These are phyloP conservation scores for Spondyliosoma cantharus DNA, from an alignment of 2,797 vertebrate species.

Conservation along the genomic window DNA sequence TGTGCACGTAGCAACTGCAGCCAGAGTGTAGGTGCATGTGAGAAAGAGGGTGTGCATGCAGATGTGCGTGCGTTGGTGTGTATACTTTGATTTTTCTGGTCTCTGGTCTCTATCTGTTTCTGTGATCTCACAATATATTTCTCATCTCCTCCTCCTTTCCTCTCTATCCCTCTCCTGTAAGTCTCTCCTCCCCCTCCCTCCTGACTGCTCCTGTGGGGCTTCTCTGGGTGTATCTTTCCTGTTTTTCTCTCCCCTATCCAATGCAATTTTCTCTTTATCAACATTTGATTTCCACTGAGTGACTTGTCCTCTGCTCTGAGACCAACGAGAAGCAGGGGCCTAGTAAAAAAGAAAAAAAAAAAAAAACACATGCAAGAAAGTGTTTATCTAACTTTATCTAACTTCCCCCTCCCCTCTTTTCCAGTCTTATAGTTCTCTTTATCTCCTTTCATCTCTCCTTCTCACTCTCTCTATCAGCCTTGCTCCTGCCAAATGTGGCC, in stretches of 20 bases:
- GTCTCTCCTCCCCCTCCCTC: conserved; percentile 20
- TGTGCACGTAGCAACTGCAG: conserved; percentile 16
- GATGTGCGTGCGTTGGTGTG: conserved; percentile 30
- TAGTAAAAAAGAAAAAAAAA: neutral
- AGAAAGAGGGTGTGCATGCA: conserved; percentile 15
- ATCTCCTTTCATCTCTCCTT: conserved; percentile 51
- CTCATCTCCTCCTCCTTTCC: conserved; percentile 38
- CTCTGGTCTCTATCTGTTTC: conserved; percentile 34
- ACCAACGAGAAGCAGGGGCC: conserved; percentile 29
- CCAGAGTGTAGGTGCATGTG: conserved; percentile 1
- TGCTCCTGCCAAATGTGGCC: conserved; percentile 24
- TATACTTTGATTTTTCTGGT: conserved; percentile 30
- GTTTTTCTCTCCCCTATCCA: conserved; percentile 68
- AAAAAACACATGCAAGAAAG: conserved; percentile 27
- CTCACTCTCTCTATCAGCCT: conserved; percentile 25
- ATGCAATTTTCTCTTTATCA: conserved; percentile 80
- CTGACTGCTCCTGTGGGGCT: conserved; percentile 57
- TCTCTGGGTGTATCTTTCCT: conserved; percentile 78
- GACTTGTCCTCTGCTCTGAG: conserved; percentile 60
- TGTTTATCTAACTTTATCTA: conserved; percentile 71
- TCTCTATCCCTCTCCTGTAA: conserved; percentile 30
- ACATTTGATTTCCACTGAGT: conserved; percentile 80
- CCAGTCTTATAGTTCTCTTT: conserved; percentile 53
- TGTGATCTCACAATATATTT: conserved; percentile 50
- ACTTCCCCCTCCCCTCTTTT: conserved; percentile 37